Percentiles rank a stretch among this genome's conserved stretches.
Conservation (phyloP, 2,113 vertebrate species). For the Sorex fumeus region DNA sequence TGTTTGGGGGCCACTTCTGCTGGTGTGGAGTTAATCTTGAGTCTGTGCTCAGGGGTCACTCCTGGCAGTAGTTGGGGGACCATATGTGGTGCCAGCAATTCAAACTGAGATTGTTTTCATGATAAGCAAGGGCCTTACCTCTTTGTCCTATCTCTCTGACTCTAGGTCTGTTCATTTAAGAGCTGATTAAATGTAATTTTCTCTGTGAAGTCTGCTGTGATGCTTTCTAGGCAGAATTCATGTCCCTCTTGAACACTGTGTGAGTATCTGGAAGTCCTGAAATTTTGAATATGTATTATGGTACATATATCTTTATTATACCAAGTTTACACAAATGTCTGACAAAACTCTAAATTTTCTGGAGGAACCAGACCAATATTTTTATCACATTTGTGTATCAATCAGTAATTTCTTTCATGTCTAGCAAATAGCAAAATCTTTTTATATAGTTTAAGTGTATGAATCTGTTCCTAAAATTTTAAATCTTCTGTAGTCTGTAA, state of each 20-base stretch:
- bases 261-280: not conserved
- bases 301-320: not conserved
- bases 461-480: slow-evolving; percentile 22
- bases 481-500: not conserved
- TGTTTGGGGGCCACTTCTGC: too few species aligned
- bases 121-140: too few species aligned
- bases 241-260: not conserved
- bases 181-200: slow-evolving; percentile 25
- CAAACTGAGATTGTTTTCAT: too few species aligned
- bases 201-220: not conserved
- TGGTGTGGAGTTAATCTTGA: too few species aligned
- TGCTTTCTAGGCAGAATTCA: slow-evolving; percentile 1
- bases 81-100: too few species aligned
- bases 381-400: not conserved
- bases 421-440: not conserved
- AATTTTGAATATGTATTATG: slow-evolving; percentile 47
- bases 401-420: not conserved
- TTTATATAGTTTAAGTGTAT: not conserved
- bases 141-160: too few species aligned
- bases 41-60: too few species aligned
- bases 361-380: not conserved
- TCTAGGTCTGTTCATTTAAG: not conserved
- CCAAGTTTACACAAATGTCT: not conserved
- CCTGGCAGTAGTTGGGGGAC: too few species aligned
- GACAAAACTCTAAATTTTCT: not conserved